Base-by-base conservation (phyloP, 1,140 invertebrate species). In the Branchinecta lynchi region DNA sequence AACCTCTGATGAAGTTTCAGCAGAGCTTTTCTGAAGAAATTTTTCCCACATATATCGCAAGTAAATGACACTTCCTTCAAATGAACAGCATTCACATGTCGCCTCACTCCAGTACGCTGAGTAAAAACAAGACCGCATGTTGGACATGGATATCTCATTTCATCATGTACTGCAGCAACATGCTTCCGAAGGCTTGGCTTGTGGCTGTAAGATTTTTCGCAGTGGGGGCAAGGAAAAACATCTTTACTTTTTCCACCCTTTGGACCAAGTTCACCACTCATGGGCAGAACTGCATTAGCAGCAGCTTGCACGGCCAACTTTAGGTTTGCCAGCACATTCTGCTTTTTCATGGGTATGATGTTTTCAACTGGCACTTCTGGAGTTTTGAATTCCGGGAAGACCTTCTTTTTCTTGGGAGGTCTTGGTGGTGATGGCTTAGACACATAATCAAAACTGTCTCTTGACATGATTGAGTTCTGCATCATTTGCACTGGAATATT, bases 81-180 rank as follows among this genome's bases (percentile, higher is more conserved):
- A 60, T 60, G 51, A 60, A 60, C 51, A 60, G 51, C 51, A 60
- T 60, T 60, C 3, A 60, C 51, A 60, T 60, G 51, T 6, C 51
- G 51, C 12, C 51, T 2, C 12, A 60, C 51, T 15, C 51, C 51
- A 60, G 51, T 60, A 12, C 51, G 12, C 17, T 60, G 51, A 60
- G 51, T 60, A 60, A 60, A 60, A 60, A 60, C 51, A 60, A 60
- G 51, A 12, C 51, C 51, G 17, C 51, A 60, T 60, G 51, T 60
- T 15, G 51, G 51, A 60, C 51, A 60, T 15, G 51, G 51, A 60
- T 60, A 60, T 20, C 51, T 60, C 51, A 60, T 60, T 60, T 60
- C 51, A 60, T 60, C 51, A 60, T 60, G 51, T 1, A 60, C 17
- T 60, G 51, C 51, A 15, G 51, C 51, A 15, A 60, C 17, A 60